Evolutionary conservation across 2,888 invertebrate genomes (phyloP).

Genomic region (Eristalis tenax): DNA sequence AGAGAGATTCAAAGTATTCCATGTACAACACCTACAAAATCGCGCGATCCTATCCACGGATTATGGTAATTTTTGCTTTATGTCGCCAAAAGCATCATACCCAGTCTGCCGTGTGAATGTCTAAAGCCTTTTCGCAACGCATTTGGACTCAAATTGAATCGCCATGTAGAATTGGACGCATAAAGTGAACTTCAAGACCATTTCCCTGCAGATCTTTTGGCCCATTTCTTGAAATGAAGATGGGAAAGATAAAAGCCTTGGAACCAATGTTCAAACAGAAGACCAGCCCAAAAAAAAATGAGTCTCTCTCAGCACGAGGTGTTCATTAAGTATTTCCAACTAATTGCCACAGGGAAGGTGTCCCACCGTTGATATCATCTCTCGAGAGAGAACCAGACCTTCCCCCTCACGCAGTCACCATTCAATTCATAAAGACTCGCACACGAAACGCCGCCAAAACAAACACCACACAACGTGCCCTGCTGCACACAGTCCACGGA

Average conservation of each 20-base stretch:
- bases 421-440: not conserved
- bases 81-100: too few species aligned
- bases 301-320: not conserved
- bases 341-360: not conserved
- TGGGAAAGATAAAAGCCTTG: not conserved
- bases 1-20: too few species aligned
- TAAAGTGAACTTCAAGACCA: too few species aligned
- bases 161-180: too few species aligned
- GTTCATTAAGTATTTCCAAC: not conserved
- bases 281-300: not conserved
- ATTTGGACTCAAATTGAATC: too few species aligned
- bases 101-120: too few species aligned
- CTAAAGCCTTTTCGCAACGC: too few species aligned
- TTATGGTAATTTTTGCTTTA: too few species aligned
- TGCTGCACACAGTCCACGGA: not conserved
- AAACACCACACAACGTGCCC: constrained; percentile 48
- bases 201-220: too few species aligned
- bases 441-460: constrained; percentile 28
- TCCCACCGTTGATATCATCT: not conserved
- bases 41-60: too few species aligned
- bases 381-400: not conserved
- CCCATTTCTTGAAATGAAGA: too few species aligned
- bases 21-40: too few species aligned
- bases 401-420: constrained; percentile 10
- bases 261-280: not conserved